Evolutionary conservation across 2,888 invertebrate genomes (phyloP).

Genomic region (Bimastos eiseni): DNA sequence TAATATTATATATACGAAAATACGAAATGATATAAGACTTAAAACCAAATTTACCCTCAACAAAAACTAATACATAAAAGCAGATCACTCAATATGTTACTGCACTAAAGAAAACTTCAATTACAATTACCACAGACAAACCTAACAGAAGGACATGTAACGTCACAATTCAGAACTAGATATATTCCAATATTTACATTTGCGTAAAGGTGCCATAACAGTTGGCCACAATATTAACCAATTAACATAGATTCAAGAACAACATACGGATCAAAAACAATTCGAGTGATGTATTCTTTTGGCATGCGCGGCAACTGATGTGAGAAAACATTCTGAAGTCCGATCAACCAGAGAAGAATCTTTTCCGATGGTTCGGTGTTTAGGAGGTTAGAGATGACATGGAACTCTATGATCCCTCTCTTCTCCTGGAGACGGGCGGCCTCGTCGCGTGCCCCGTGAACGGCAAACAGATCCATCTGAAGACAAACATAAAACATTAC

Average conservation of each 20-base stretch:
- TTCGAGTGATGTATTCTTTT: constrained; percentile 90
- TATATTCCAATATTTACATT: not conserved
- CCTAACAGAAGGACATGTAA: not conserved
- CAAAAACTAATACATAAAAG: too few species aligned
- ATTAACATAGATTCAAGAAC: not conserved
- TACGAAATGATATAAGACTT: too few species aligned
- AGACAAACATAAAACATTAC: not conserved
- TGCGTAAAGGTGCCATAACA: not conserved
- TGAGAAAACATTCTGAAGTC: constrained; percentile 90
- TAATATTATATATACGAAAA: too few species aligned
- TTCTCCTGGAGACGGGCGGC: constrained; percentile 87
- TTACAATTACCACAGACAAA: not conserved
- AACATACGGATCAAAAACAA: constrained; percentile 78
- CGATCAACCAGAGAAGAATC: constrained; percentile 89
- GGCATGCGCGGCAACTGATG: constrained; percentile 96
- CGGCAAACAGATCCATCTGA: constrained; percentile 35
- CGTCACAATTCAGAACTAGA: not conserved
- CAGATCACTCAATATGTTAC: not conserved
- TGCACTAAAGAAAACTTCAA: not conserved
- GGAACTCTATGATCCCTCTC: constrained; percentile 85
- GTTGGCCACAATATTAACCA: not conserved
- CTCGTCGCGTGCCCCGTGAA: constrained; percentile 79
- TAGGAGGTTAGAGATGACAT: constrained; percentile 89
- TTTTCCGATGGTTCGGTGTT: constrained; percentile 49
- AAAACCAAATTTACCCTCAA: too few species aligned